phyloP scores from a whole-genome alignment of 2,113 vertebrate genomes.

The Oxyura jamaicensis region DNA sequence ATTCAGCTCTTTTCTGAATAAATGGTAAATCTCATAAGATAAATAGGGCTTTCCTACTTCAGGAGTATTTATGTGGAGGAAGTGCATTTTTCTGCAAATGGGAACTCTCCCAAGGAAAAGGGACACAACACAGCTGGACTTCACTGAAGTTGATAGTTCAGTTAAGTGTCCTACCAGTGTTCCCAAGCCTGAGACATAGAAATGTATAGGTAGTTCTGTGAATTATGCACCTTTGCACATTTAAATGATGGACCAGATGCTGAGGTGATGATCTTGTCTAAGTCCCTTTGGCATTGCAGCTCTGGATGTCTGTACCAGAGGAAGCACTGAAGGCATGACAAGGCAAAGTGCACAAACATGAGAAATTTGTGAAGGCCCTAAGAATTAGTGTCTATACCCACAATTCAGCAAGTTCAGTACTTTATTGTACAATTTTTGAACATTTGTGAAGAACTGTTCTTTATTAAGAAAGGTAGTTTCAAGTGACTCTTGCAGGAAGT shows the following conservation, averaged over 20 bases:
- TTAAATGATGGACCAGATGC: not conserved
- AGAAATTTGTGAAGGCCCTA: not conserved
- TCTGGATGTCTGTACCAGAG: not conserved
- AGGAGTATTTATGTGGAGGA: not conserved
- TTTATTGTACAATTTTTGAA: not conserved
- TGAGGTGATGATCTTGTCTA: not conserved
- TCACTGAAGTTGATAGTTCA: not conserved
- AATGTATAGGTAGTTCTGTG: not conserved
- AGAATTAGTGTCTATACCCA: not conserved
- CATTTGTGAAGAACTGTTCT: not conserved
- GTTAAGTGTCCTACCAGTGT: not conserved
- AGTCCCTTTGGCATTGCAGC: not conserved
- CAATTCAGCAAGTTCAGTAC: not conserved
- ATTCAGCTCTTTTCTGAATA: not conserved
- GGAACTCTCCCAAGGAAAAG: not conserved
- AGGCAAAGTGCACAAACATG: not conserved
- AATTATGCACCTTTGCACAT: not conserved
- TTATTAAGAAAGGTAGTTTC: not conserved
- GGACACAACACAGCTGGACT: not conserved
- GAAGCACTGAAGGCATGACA: not conserved
- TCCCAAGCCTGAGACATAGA: not conserved
- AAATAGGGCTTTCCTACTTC: not conserved
- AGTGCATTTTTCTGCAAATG: not conserved
- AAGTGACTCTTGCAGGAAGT: not conserved
- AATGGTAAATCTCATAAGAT: not conserved